Base-by-base conservation (phyloP, 2,797 vertebrate genomes). In the Malurus splendens region DNA sequence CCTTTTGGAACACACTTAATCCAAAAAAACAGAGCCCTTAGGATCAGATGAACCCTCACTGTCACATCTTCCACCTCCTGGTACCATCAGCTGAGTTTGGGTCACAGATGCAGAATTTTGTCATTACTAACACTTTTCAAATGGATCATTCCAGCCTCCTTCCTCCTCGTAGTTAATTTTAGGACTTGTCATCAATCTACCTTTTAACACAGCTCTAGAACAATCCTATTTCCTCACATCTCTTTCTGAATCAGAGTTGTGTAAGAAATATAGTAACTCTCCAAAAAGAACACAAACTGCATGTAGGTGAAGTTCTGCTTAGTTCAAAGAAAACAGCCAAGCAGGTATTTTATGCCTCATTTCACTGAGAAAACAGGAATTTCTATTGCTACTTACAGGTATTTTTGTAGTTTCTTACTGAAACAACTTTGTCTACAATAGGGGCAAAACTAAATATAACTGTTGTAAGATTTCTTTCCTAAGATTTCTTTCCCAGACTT, bases 271-370 rank as follows among this genome's bases (percentile, higher is more conserved):
- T 23, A 77, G 2, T 22, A 76, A 56, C 30, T 32, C 25, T 59
- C 45, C 57, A 36, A 52, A 67, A 85, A 23, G 12, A 61, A 61
- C 65, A 87, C 5, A 30, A 86, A 67, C 8, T 65, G 54, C 16
- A n/a, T 2, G 7, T 25, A 80, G 3, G 27, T 80, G 22, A 81
- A 62, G 42, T 16, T 77, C 41, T 52, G 39, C 18, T 79, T 41
- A 76, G 44, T 75, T 82, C 83, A 50, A 93, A 93, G 54, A 44
- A 87, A 92, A 85, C 12, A 85, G 18, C 51, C 74, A 74, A 81
- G 91, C 36, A 64, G 27, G 33, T 73, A 75, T 55, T 90, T 80
- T 61, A 76, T 24, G 56, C 25, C 38, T 75, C 62, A 51, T 25
- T 90, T 80, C 70, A 64, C 30, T 44, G 48, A 70, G 44, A 50